Percentiles rank a stretch among this genome's conserved stretches.
phyloP scores from a whole-genome alignment of 2,797 vertebrate species.

The Aeoliscus strigatus region DNA sequence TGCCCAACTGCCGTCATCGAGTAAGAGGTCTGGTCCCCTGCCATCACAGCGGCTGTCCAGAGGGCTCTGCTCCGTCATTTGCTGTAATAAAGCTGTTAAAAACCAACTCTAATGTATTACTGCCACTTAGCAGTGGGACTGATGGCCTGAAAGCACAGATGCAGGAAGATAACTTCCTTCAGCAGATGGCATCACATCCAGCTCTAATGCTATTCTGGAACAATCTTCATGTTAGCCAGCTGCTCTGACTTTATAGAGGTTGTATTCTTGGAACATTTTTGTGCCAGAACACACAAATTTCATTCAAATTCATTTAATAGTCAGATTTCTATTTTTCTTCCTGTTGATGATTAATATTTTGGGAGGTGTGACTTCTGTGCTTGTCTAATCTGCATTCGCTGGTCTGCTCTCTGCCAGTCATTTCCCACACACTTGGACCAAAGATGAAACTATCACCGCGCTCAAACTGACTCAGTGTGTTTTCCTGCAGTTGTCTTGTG shows the following conservation, averaged over 20 bases:
- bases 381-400: not conserved
- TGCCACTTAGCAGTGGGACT: slow-evolving; percentile 51
- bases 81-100: slow-evolving; percentile 50
- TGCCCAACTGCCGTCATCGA: slow-evolving; percentile 31
- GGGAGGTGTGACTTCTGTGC: not conserved
- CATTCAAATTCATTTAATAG: no score
- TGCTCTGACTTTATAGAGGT: slow-evolving; percentile 8
- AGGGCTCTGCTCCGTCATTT: slow-evolving; percentile 32
- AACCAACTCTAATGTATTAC: slow-evolving; percentile 49
- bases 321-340: slow-evolving; percentile 15
- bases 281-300: no score
- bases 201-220: slow-evolving; percentile 30
- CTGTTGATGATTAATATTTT: slow-evolving; percentile 4
- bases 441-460: no score
- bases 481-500: slow-evolving; percentile 89
- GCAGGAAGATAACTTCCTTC: slow-evolving; percentile 35
- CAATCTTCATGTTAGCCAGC: slow-evolving; percentile 19
- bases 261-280: no score
- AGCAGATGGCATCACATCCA: slow-evolving; percentile 41
- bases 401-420: not conserved
- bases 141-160: slow-evolving; percentile 38
- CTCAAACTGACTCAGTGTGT: slow-evolving; percentile 1
- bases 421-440: not conserved
- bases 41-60: slow-evolving; percentile 40
- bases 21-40: slow-evolving; percentile 36